Base-by-base conservation (phyloP, 2,888 invertebrate genomes). In the Stenolophus ochropezus region DNA sequence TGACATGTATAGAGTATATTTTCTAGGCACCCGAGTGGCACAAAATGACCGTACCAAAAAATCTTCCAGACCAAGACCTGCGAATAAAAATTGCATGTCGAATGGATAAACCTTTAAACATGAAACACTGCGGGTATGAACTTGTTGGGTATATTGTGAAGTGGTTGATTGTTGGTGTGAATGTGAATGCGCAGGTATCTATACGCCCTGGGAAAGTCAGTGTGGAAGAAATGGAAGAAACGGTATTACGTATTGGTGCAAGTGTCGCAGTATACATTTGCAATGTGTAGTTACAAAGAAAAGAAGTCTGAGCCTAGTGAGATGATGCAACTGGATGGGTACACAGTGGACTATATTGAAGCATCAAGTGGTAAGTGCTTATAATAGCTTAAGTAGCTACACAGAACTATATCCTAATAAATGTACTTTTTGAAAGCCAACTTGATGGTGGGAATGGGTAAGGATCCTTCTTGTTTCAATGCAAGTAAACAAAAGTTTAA, bases 161-260 rank as follows among this genome's bases (percentile, higher is more conserved):
- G 8, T 56, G 11, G n/a, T 56, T 4, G 56, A 56, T 18, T 56
- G 20, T 56, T 20, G 6, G 2, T 20, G 8, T 18, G 49, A n/a
- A 73, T 74, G 16, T 20, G 42, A 61, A 47, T 78, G 27, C 23
- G 33, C 77, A 96, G 96, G 3, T 94, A 97, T 88, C 91, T 97
- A 65, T 97, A 96, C 89, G 96, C 96, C n/a, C 93, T 97, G 86
- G 97, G 99, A 73, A 98, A 98, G 91, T 94, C 94, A 82, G 98
- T 98, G 1, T 99, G 99, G 99, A 98, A 99, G 88, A 99, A 99
- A 89, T 99, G 99, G 98, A 99, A 99, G 91, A 96, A 97, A 87
- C 93, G 99, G 81, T 99, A 99, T 90, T 98, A 96, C 92, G 98
- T 99, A 84, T 91, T 99, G 84, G 99, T 99, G 69, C 99, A 99